These are phyloP conservation scores for Temnothorax ravouxi DNA, from an alignment of 2,888 invertebrate species.

Conservation along the genomic window DNA sequence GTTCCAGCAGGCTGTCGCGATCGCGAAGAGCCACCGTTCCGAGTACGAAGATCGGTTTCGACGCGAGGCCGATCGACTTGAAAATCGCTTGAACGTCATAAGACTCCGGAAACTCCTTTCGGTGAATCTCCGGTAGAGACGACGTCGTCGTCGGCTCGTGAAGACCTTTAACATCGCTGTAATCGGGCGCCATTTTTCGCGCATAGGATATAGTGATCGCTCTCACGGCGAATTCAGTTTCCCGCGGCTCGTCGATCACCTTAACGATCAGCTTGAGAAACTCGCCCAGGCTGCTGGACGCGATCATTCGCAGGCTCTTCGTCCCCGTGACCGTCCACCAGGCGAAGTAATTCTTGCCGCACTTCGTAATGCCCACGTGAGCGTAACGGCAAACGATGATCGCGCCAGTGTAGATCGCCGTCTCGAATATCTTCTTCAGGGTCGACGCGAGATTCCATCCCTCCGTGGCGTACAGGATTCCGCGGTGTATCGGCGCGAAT, in stretches of 20 bases:
- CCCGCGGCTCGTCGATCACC: constrained; percentile 72
- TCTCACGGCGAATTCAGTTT: constrained; percentile 67
- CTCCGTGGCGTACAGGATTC: constrained; percentile 75
- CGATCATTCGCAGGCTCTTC: constrained; percentile 79
- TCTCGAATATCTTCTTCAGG: constrained; percentile 80
- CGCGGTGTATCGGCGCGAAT: constrained; percentile 81
- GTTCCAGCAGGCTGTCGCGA: constrained; percentile 79
- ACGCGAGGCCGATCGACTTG: constrained; percentile 69
- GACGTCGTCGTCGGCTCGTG: constrained; percentile 77
- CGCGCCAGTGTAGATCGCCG: constrained; percentile 80
- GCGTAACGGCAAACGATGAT: constrained; percentile 77
- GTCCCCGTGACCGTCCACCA: constrained; percentile 81
- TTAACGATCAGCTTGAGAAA: constrained; percentile 79
- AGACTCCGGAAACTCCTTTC: constrained; percentile 62
- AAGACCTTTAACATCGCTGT: constrained; percentile 78
- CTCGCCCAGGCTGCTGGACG: constrained; percentile 77
- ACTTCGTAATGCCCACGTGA: constrained; percentile 81
- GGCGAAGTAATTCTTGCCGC: constrained; percentile 78
- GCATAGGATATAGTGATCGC: constrained; percentile 81
- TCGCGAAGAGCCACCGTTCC: constrained; percentile 79
- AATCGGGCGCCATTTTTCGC: constrained; percentile 80
- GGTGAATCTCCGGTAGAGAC: constrained; percentile 79
- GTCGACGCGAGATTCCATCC: constrained; percentile 83
- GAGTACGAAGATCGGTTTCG: constrained; percentile 78
- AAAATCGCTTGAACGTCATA: constrained; percentile 79